Conservation (phyloP, 2,888 invertebrate species). For the Cepaea hortensis region DNA sequence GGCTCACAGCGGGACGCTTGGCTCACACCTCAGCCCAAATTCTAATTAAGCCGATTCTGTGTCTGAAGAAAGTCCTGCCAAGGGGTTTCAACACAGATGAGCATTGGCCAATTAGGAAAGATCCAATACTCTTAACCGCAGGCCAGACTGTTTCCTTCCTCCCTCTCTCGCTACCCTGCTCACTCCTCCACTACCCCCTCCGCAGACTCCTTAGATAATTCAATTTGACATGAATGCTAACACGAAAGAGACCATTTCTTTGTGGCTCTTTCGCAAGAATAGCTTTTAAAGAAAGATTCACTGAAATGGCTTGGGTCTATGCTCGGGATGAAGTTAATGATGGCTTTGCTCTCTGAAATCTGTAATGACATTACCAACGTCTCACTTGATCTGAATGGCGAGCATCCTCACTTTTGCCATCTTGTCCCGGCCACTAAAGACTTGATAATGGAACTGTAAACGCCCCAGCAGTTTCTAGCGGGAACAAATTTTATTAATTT, state of each 20-base stretch:
- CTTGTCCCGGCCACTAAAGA: conserved; percentile 26
- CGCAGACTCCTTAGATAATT: conserved; percentile 13
- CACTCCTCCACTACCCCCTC: neutral
- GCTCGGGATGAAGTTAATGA: conserved; percentile 53
- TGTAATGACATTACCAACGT: conserved; percentile 50
- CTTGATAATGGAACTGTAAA: conserved; percentile 34
- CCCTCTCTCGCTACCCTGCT: neutral
- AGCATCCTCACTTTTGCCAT: conserved; percentile 31
- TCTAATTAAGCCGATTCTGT: conserved; percentile 41
- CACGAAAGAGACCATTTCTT: conserved; percentile 7
- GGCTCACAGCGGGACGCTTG: neutral
- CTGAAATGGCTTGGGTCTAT: conserved; percentile 29
- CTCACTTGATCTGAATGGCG: conserved; percentile 49
- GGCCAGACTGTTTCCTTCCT: neutral
- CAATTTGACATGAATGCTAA: conserved; percentile 30
- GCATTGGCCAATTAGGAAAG: conserved; percentile 43
- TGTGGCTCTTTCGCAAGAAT: conserved; percentile 22
- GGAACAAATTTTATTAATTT: conserved; percentile 44
- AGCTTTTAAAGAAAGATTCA: neutral
- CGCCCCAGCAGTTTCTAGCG: conserved; percentile 40
- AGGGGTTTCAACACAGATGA: conserved; percentile 5
- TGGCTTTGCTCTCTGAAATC: conserved; percentile 37
- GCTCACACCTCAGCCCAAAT: conserved; percentile 9
- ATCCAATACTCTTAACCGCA: conserved; percentile 26
- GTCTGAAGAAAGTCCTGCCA: neutral